A percentile compares a stretch with the other conserved stretches of the same genome.
phyloP scores from a whole-genome alignment of 2,113 vertebrate species.

The Cnemophilus loriae region DNA sequence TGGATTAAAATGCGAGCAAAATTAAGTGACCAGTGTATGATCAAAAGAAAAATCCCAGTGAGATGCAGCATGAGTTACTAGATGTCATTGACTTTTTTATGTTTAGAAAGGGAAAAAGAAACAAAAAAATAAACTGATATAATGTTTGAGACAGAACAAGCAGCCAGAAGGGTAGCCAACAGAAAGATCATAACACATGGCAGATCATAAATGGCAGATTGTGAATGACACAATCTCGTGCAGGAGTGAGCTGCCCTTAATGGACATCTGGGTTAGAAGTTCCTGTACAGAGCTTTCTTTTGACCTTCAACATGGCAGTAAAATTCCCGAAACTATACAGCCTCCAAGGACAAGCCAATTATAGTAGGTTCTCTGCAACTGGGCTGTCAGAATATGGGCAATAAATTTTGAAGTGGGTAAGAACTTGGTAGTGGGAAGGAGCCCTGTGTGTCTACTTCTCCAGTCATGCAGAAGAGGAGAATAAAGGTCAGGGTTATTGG shows the following conservation, averaged over 20 bases:
- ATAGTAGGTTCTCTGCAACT: background rate
- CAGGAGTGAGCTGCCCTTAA: background rate
- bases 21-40: fast-evolving
- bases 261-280: background rate
- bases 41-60: background rate
- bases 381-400: background rate
- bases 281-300: background rate
- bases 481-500: background rate
- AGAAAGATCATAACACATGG: background rate
- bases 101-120: background rate
- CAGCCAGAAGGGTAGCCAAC: background rate
- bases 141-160: background rate
- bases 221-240: background rate
- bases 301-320: background rate
- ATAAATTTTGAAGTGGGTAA: background rate
- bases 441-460: background rate
- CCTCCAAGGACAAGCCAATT: background rate
- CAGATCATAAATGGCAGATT: background rate
- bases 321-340: background rate
- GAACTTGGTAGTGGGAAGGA: background rate
- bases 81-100: background rate
- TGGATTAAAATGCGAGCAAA: background rate
- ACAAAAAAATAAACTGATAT: background rate
- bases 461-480: background rate
- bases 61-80: background rate